Conservation (phyloP, 2,797 vertebrate species). For the Cuculus canorus region DNA sequence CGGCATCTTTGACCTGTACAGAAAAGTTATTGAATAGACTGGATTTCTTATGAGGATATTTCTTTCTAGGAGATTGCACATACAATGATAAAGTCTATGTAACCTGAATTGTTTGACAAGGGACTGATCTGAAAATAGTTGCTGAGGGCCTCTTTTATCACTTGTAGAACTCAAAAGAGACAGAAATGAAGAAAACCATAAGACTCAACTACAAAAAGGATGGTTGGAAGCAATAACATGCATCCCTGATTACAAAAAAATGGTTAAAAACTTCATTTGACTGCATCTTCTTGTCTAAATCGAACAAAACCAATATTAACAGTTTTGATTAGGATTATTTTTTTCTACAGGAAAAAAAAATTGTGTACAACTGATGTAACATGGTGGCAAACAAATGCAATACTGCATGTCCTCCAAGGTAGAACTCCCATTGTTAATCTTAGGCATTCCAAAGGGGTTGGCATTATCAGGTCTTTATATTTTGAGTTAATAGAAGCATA, state of each 20-base stretch:
- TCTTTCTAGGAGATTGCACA: neutral
- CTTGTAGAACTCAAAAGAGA: neutral
- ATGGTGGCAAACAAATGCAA: constrained; percentile 18
- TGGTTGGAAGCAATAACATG: neutral
- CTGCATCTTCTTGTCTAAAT: neutral
- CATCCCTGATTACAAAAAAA: neutral
- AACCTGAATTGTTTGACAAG: constrained; percentile 12
- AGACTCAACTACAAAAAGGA: neutral
- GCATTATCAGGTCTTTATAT: constrained; percentile 38
- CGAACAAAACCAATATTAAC: neutral
- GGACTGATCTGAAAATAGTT: constrained; percentile 12
- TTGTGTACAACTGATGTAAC: neutral
- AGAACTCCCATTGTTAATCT: constrained; percentile 12
- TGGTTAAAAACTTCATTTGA: neutral
- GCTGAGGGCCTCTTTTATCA: neutral
- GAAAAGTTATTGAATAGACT: neutral
- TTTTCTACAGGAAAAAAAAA: neutral
- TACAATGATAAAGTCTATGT: neutral
- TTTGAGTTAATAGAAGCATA: constrained; percentile 55
- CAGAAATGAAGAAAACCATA: neutral
- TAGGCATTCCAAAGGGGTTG: neutral
- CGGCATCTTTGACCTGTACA: neutral
- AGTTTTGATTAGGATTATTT: neutral
- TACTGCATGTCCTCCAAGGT: neutral
- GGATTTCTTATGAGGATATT: neutral